Evolutionary conservation across 2,888 invertebrate species (phyloP).

Genomic region (Harpalus rufipes): DNA sequence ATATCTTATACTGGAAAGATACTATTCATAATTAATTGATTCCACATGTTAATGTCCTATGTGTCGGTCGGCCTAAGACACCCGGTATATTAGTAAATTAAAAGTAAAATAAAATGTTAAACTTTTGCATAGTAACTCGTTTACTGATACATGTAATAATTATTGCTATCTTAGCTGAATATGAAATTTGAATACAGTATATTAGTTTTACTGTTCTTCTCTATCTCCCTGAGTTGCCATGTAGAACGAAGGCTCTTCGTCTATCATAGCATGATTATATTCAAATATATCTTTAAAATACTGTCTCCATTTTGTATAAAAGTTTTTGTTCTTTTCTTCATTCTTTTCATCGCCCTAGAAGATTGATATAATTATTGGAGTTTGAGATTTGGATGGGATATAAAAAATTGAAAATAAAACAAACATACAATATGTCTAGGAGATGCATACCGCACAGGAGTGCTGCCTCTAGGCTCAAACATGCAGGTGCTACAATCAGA

Average conservation of each 20-base stretch:
- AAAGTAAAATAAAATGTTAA: no score
- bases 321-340: conserved; percentile 79
- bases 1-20: no score
- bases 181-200: background rate
- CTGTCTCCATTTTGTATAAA: conserved; percentile 80
- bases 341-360: conserved; percentile 84
- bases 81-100: no score
- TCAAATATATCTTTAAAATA: conserved; percentile 82
- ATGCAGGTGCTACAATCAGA: conserved; percentile 38
- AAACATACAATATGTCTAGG: conserved; percentile 14
- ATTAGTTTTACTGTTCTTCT: conserved; percentile 85
- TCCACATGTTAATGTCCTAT: no score
- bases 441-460: background rate
- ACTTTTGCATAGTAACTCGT: no score
- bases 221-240: conserved; percentile 85
- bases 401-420: conserved; percentile 14
- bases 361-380: background rate
- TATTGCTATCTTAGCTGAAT: background rate
- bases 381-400: background rate
- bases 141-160: no score
- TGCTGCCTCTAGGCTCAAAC: conserved; percentile 29
- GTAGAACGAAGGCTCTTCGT: conserved; percentile 90
- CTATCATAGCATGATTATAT: conserved; percentile 84
- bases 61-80: no score
- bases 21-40: no score